Percentiles rank a stretch among this genome's conserved stretches.
Conservation (phyloP, 2,113 vertebrate genomes). For the Rhabdornis inornatus region DNA sequence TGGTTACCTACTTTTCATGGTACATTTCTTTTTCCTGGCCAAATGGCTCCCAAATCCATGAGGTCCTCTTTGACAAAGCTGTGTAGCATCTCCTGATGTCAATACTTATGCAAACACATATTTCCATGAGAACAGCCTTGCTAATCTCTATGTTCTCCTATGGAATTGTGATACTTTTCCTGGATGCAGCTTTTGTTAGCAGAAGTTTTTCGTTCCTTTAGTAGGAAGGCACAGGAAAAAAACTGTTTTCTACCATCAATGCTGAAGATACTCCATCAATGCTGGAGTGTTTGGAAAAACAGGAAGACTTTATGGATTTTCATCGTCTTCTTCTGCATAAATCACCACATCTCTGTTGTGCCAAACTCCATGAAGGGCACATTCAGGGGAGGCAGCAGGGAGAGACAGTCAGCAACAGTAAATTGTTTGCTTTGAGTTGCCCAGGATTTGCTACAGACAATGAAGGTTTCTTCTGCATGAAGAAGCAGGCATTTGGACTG, state of each 20-base stretch:
- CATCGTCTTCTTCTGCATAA: not conserved
- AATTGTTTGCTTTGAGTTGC: not conserved
- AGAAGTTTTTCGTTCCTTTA: not conserved
- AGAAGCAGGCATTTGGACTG: not conserved
- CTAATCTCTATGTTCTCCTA: not conserved
- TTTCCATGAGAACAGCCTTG: not conserved
- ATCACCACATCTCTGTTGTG: not conserved
- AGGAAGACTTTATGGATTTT: not conserved
- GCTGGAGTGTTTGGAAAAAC: not conserved
- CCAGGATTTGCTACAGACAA: not conserved
- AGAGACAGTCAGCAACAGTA: not conserved
- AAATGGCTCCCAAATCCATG: conserved; percentile 3
- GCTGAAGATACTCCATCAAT: not conserved
- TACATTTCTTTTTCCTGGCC: conserved; percentile 32
- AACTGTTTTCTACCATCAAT: not conserved
- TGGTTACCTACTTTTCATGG: conserved; percentile 22
- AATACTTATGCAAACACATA: not conserved
- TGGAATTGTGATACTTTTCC: not conserved
- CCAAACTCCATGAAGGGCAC: not conserved
- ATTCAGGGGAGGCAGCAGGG: not conserved
- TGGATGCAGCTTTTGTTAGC: not conserved
- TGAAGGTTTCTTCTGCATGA: not conserved
- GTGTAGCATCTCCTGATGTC: not conserved
- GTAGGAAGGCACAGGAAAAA: not conserved
- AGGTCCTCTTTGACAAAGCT: conserved; percentile 23